phyloP scores from a whole-genome alignment of 2,888 invertebrate genomes.

The Linyphia triangularis region DNA sequence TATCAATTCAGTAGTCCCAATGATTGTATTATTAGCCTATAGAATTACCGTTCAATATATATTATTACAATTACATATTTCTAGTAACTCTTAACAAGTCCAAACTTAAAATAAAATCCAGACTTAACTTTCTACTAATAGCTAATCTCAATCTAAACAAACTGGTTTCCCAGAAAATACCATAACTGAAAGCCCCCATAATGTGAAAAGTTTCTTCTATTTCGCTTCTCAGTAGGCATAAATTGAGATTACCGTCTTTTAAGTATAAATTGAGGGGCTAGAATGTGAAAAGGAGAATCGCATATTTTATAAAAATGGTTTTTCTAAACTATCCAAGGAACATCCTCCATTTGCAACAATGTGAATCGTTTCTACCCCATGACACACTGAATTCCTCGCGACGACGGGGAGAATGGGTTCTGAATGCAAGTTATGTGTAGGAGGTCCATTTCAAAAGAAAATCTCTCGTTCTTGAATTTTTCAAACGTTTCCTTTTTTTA shows the following conservation, averaged over 20 bases:
- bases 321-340: conserved; percentile 3
- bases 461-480: neutral
- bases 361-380: neutral
- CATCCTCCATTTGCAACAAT: conserved; percentile 1
- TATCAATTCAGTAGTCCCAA: too few species aligned
- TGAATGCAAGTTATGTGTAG: neutral
- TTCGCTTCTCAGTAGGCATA: conserved; percentile 15
- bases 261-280: neutral
- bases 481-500: neutral
- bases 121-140: neutral
- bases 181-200: neutral
- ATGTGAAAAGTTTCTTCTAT: conserved; percentile 14
- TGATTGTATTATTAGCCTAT: too few species aligned
- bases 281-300: conserved; percentile 5
- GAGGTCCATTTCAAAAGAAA: neutral
- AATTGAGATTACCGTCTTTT: conserved; percentile 17
- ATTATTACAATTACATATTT: too few species aligned
- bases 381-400: neutral
- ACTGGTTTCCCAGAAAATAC: neutral
- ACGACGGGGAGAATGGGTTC: conserved; percentile 13
- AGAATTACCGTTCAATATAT: too few species aligned
- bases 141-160: neutral
- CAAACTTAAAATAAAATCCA: too few species aligned
- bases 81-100: too few species aligned
- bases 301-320: conserved; percentile 20